Evolutionary conservation across 2,113 vertebrate genomes (phyloP), one percentile per base, ranked within the genome.

Genomic region (Hippolais icterina): DNA sequence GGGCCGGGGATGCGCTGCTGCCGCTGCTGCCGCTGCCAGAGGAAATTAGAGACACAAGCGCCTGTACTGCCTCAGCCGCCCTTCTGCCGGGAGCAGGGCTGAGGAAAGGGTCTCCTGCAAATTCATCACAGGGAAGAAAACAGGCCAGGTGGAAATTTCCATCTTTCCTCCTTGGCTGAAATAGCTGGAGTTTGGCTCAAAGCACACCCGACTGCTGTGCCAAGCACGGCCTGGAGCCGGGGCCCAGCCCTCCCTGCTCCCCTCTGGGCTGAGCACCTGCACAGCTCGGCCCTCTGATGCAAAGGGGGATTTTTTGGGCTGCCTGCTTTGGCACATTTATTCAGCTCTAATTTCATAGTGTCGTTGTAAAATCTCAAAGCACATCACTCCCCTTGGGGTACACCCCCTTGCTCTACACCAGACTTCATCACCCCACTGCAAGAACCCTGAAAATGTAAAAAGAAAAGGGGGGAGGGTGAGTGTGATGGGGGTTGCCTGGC

Each of bases 81-180:
- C 63, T 31, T 47, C 39, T n/a, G 81, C 49, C 1, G 1, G 59
- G 31, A 53, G 68, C 28, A 0, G 50, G 72, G 80, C 47, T 14
- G 52, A 12, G 83, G 59, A 21, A 69, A 68, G 69, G 47, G 94
- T 20, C 81, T 72, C 65, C 87, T 2, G 10, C 53, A 84, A 63
- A 87, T 20, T 3, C 65, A 19, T 3, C 2, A 1, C 63, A 13
- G 47, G 83, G 59, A 70, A 54, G 49, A 82, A 68, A 56, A 52
- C 50, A 54, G 74, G 47, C 70, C 89, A 88, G 75, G 87, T 54
- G 87, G 81, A 88, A 87, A 94, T 95, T 94, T 91, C 89, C 93
- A 81, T 78, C 80, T 90, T 80, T 65, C 42, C 71, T 83, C 59
- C 71, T 83, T 69, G 89, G 53, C 86, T 90, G 91, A 69, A 86